Percentiles rank a stretch among this genome's conserved stretches.
Conservation (phyloP, 2,797 vertebrate genomes). For the Carduelis carduelis region DNA sequence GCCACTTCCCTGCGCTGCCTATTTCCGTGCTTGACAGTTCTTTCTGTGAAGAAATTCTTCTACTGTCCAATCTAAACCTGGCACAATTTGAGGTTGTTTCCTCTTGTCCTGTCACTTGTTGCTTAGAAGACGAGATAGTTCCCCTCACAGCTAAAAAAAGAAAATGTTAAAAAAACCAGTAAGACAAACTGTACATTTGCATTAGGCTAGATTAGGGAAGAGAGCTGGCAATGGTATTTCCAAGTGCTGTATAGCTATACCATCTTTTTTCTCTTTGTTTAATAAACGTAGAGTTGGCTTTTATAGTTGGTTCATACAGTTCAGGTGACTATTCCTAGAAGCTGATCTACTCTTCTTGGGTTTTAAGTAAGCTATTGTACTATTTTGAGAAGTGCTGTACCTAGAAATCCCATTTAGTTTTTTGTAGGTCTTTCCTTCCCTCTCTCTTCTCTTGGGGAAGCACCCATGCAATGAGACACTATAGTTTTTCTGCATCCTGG, state of each 20-base stretch:
- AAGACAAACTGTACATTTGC: neutral
- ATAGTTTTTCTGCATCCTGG: neutral
- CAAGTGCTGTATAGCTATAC: neutral
- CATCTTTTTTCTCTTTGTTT: neutral
- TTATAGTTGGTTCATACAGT: neutral
- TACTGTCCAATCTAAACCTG: neutral
- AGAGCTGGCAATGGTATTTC: neutral
- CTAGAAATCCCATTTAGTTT: neutral
- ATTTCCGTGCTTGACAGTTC: neutral
- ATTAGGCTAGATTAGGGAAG: neutral
- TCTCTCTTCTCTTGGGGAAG: neutral
- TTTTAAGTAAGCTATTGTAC: neutral
- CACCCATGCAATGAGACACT: neutral
- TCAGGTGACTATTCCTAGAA: neutral
- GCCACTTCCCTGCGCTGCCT: accelerated
- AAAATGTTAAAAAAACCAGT: neutral
- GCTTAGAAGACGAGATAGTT: neutral
- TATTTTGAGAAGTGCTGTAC: neutral
- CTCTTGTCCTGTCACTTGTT: accelerated
- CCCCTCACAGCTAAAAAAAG: accelerated
- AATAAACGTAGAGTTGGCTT: neutral
- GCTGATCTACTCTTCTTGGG: neutral
- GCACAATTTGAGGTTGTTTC: neutral
- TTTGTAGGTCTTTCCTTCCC: neutral
- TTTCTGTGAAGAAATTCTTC: neutral